Percentiles rank a stretch among this genome's conserved stretches.
Evolutionary conservation across 2,888 invertebrate genomes (phyloP).

Genomic region (Macroteleia sp.): DNA sequence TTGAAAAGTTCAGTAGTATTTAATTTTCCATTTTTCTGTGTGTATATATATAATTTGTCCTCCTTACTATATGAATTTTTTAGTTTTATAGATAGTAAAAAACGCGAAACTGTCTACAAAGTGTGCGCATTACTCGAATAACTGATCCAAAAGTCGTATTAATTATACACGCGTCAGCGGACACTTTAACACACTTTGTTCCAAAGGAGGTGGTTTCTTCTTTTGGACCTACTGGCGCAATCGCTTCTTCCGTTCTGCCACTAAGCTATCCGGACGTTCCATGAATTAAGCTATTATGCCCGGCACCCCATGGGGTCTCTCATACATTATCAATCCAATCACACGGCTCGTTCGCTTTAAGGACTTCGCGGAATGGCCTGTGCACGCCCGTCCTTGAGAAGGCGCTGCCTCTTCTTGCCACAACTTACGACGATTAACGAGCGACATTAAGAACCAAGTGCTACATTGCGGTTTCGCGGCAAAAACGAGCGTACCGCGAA

Average conservation of each 20-base stretch:
- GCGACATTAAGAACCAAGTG: conserved; percentile 64
- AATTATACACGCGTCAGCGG: too few species aligned
- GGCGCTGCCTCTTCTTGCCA: conserved; percentile 38
- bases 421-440: conserved; percentile 65
- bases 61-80: too few species aligned
- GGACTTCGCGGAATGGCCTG: conserved; percentile 67
- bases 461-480: conserved; percentile 60
- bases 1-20: too few species aligned
- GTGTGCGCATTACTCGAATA: too few species aligned
- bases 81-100: too few species aligned
- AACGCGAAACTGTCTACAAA: too few species aligned
- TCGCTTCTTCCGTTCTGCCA: conserved; percentile 43
- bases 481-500: too few species aligned
- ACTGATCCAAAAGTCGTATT: too few species aligned
- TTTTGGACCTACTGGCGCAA: conserved; percentile 3
- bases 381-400: conserved; percentile 69
- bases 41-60: too few species aligned
- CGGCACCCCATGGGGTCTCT: conserved; percentile 68
- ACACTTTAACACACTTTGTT: conserved; percentile 32
- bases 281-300: conserved; percentile 76
- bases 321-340: conserved; percentile 74
- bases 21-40: too few species aligned
- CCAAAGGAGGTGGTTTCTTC: neutral
- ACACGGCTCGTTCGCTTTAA: conserved; percentile 71
- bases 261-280: conserved; percentile 56